Evolutionary conservation across 2,888 invertebrate species (phyloP).

Genomic region (Sphaerophoria rueppellii): DNA sequence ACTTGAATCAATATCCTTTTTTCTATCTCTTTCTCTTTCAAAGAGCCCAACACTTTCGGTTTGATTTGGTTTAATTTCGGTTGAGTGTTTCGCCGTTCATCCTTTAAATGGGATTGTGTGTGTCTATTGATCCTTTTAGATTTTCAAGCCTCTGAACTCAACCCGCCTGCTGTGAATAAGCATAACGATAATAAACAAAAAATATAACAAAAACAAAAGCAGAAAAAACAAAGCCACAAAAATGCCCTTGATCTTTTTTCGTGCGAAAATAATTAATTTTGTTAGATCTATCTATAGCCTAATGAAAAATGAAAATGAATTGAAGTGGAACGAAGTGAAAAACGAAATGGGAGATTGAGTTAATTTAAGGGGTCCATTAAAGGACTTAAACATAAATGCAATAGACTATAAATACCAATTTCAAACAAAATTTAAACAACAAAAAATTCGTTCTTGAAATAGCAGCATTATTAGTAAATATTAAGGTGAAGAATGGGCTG

Average conservation of each 20-base stretch:
- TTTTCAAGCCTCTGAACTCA: not conserved
- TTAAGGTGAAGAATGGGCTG: too few relatives aligned
- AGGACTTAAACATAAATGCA: too few relatives aligned
- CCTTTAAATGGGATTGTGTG: slow-evolving; percentile 62
- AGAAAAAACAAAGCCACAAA: slow-evolving; percentile 23
- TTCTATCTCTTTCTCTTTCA: not conserved
- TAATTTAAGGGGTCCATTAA: slow-evolving; percentile 12
- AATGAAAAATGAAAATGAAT: slow-evolving; percentile 46
- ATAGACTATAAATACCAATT: too few relatives aligned
- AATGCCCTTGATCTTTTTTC: slow-evolving; percentile 45
- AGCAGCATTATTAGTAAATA: too few relatives aligned
- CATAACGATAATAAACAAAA: slow-evolving; percentile 9
- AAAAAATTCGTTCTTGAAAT: too few relatives aligned
- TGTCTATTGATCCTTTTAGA: slow-evolving; percentile 55
- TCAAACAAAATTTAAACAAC: too few relatives aligned
- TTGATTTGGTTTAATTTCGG: slow-evolving; percentile 12
- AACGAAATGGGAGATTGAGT: not conserved
- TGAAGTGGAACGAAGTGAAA: slow-evolving; percentile 57
- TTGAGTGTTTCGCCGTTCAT: slow-evolving; percentile 39
- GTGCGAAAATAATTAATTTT: slow-evolving; percentile 61
- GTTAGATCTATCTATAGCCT: slow-evolving; percentile 37
- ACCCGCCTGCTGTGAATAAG: not conserved
- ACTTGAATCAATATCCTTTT: slow-evolving; percentile 65
- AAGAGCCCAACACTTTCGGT: not conserved
- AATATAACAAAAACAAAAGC: not conserved